Percentiles rank a stretch among this genome's conserved stretches.
Conservation (phyloP, 1,140 invertebrate species). For the Pararge aegeria region DNA sequence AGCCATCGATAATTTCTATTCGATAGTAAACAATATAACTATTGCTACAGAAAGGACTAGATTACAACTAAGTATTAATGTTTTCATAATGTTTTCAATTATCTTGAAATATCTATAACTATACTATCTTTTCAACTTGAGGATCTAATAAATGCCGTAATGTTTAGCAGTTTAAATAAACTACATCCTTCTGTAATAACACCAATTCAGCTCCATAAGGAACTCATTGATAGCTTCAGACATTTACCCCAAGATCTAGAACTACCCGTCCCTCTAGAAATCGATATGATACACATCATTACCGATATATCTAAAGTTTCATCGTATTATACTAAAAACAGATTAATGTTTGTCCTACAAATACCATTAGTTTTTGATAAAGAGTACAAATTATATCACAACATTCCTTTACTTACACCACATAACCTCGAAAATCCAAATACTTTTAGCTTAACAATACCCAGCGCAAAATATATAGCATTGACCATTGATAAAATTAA, state of each 20-base stretch:
- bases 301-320: conserved; percentile 32
- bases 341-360: conserved; percentile 37
- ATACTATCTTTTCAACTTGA: no score
- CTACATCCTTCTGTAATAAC: no score
- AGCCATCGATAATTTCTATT: no score
- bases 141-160: no score
- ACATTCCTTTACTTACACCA: conserved; percentile 31
- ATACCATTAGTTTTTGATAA: conserved; percentile 33
- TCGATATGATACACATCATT: conserved; percentile 36
- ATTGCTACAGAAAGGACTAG: no score
- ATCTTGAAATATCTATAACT: no score
- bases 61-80: no score
- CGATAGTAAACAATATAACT: no score
- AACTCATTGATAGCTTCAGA: not conserved
- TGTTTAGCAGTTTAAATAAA: no score
- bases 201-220: no score
- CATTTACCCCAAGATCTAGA: no score
- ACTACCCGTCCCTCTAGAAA: conserved; percentile 32
- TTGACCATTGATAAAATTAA: conserved; percentile 39
- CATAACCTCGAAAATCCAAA: conserved; percentile 26
- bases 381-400: conserved; percentile 35
- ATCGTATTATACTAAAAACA: conserved; percentile 34
- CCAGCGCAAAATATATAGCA: conserved; percentile 34
- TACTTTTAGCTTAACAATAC: conserved; percentile 30
- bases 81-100: no score